These are phyloP conservation scores for Turritopsis dohrnii DNA, from an alignment of 30 jellyfish, hydroid and myxozoan genomes.

Conservation along the genomic window DNA sequence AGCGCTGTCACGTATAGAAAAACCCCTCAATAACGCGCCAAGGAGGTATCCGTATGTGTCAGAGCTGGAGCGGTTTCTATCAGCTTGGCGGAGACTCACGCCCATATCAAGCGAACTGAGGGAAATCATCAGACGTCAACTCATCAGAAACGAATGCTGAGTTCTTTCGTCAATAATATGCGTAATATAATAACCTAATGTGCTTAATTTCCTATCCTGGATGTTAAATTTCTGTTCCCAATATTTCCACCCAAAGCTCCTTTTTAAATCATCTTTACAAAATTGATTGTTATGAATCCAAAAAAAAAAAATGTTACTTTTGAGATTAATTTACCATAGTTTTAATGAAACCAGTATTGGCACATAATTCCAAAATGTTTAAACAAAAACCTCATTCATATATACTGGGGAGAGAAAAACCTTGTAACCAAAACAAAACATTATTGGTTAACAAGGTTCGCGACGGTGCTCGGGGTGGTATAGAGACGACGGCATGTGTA, in stretches of 20 bases:
- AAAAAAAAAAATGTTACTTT: too few relatives aligned
- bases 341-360: background rate
- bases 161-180: background rate
- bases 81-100: background rate
- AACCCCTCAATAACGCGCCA: background rate
- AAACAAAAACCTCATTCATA: background rate
- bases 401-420: background rate
- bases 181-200: background rate
- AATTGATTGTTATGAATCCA: too few relatives aligned
- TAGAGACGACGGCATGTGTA: background rate
- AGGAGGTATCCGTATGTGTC: background rate
- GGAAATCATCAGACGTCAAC: too few relatives aligned
- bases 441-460: background rate
- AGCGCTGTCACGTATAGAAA: constrained; percentile 6
- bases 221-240: too few relatives aligned
- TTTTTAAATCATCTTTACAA: too few relatives aligned
- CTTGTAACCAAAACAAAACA: background rate
- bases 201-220: background rate
- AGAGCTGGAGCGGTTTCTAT: background rate
- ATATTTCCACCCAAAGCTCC: too few relatives aligned
- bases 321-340: too few relatives aligned
- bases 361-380: background rate
- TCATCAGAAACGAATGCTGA: background rate
- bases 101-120: too few relatives aligned
- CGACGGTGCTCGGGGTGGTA: background rate